A percentile compares a stretch with the other conserved stretches of the same genome.
Conservation (phyloP, 2,888 invertebrate genomes). For the Rhaphigaster nebulosa region DNA sequence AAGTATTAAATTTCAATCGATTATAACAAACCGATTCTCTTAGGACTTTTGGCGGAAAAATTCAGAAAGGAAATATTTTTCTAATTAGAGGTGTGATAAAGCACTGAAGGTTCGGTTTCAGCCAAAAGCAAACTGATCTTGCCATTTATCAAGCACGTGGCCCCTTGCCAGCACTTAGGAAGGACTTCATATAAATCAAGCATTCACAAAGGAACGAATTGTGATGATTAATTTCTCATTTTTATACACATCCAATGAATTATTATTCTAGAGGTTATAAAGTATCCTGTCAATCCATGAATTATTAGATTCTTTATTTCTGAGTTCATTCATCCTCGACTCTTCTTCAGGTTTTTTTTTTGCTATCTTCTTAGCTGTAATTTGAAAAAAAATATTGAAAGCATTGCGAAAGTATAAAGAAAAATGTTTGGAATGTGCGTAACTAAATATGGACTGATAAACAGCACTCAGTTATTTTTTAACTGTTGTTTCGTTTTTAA, state of each 20-base stretch:
- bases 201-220: conserved; percentile 20
- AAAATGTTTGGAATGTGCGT: no score
- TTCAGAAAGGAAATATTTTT: not conserved
- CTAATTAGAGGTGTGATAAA: conserved; percentile 35
- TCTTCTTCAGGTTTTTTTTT: not conserved
- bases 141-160: conserved; percentile 21
- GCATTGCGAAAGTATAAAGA: no score
- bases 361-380: no score
- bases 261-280: not conserved
- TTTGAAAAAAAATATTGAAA: no score
- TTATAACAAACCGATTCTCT: no score
- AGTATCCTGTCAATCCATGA: not conserved
- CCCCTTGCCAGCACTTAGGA: not conserved
- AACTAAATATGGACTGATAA: no score
- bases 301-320: not conserved
- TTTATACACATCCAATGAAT: not conserved
- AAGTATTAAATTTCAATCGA: no score
- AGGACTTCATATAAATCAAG: conserved; percentile 23
- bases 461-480: no score
- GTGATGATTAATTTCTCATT: conserved; percentile 17
- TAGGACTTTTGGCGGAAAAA: not conserved
- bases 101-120: not conserved
- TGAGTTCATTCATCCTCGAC: not conserved
- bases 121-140: conserved; percentile 17
- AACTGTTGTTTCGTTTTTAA: no score